These are phyloP conservation scores for Drosophila setifemur DNA, from an alignment of 1,140 invertebrate genomes.

Conservation along the genomic window DNA sequence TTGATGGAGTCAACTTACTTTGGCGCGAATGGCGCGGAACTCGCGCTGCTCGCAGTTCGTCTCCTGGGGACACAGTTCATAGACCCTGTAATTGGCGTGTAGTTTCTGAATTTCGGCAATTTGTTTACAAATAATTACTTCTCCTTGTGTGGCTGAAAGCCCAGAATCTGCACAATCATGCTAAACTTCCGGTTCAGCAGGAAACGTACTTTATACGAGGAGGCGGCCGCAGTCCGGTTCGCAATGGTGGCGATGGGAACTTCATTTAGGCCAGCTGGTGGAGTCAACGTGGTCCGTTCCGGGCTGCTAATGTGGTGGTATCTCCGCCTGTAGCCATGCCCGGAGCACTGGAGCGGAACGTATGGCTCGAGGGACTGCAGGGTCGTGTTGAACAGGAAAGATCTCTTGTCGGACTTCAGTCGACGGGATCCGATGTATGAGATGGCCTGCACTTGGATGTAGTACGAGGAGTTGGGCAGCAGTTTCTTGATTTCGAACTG, in stretches of 20 bases:
- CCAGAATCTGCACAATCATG: slow-evolving; percentile 81
- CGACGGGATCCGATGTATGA: slow-evolving; percentile 86
- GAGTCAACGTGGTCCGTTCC: slow-evolving; percentile 28
- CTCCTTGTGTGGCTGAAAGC: slow-evolving; percentile 73
- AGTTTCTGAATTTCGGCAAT: slow-evolving; percentile 16
- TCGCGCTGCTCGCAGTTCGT: slow-evolving; percentile 75
- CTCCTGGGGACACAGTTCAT: slow-evolving; percentile 76
- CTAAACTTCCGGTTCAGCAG: slow-evolving; percentile 75
- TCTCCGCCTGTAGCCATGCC: slow-evolving; percentile 30
- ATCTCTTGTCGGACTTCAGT: slow-evolving; percentile 86
- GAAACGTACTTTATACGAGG: slow-evolving; percentile 68
- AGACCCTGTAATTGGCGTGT: slow-evolving; percentile 53
- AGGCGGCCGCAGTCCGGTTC: slow-evolving; percentile 18
- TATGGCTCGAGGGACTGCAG: slow-evolving; percentile 38
- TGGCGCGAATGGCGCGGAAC: slow-evolving; percentile 74
- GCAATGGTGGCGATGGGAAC: slow-evolving; percentile 2
- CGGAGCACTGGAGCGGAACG: slow-evolving; percentile 49
- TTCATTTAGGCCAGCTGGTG: slow-evolving; percentile 36
- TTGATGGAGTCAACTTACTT: slow-evolving; percentile 60
- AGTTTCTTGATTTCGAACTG: slow-evolving; percentile 84
- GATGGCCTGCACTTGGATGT: slow-evolving; percentile 88
- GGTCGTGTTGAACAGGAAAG: slow-evolving; percentile 87
- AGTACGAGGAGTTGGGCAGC: slow-evolving; percentile 86
- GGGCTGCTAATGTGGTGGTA: slow-evolving; percentile 45
- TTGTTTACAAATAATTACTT: slow-evolving; percentile 75